A percentile compares a stretch with the other conserved stretches of the same genome.
Conservation (phyloP, 2,888 invertebrate genomes). For the Polydesmus complanatus region DNA sequence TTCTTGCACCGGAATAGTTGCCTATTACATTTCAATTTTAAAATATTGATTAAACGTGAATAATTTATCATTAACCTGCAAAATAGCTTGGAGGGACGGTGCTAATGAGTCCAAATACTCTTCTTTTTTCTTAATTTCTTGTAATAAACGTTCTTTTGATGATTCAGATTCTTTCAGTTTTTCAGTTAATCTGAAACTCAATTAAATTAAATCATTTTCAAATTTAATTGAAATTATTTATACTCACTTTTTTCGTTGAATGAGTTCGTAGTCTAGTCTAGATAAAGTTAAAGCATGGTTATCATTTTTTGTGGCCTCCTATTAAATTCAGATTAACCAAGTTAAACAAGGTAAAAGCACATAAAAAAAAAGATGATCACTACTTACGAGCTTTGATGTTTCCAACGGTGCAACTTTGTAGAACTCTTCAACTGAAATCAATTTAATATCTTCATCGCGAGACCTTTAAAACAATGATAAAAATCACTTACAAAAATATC, state of each 20-base stretch:
- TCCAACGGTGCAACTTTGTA: slow-evolving; percentile 58
- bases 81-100: slow-evolving; percentile 56
- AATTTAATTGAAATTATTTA: neutral
- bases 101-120: slow-evolving; percentile 64
- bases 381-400: slow-evolving; percentile 50
- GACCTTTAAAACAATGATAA: slow-evolving; percentile 42
- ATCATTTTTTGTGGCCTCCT: slow-evolving; percentile 53
- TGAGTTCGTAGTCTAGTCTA: slow-evolving; percentile 79
- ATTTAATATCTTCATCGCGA: slow-evolving; percentile 81
- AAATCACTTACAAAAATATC: neutral
- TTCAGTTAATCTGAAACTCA: slow-evolving; percentile 43
- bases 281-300: slow-evolving; percentile 69
- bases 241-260: slow-evolving; percentile 56
- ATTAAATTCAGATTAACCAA: slow-evolving; percentile 4
- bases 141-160: slow-evolving; percentile 59
- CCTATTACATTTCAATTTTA: too few relatives aligned
- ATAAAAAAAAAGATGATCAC: neutral
- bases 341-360: neutral
- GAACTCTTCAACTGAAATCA: slow-evolving; percentile 72
- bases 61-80: slow-evolving; percentile 37
- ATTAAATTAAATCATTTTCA: neutral
- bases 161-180: slow-evolving; percentile 59
- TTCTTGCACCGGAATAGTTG: slow-evolving; percentile 79
- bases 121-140: slow-evolving; percentile 58
- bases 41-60: slow-evolving; percentile 10